These are phyloP conservation scores for Himantopus leucocephalus DNA, from an alignment of 2,113 vertebrate genomes.

Conservation along the genomic window DNA sequence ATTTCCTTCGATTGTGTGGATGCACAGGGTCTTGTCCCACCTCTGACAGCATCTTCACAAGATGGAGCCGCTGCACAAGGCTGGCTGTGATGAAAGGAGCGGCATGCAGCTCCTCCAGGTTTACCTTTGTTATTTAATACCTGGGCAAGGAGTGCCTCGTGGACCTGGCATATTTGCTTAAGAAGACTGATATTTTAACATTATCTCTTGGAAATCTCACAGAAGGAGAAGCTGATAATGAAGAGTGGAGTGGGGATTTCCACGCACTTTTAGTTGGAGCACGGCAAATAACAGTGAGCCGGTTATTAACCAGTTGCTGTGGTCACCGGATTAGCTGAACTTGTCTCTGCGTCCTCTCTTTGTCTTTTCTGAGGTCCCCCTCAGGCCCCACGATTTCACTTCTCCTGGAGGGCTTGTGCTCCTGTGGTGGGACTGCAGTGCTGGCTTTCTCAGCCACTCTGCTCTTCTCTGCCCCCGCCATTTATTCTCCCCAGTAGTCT, in stretches of 20 bases:
- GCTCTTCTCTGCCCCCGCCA: not conserved
- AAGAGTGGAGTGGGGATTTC: not conserved
- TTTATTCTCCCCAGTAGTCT: not conserved
- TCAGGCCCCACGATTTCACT: not conserved
- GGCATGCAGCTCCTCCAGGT: accelerated
- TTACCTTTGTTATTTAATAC: not conserved
- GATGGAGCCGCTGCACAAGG: not conserved
- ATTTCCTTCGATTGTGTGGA: accelerated
- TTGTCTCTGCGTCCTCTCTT: not conserved
- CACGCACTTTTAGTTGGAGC: not conserved
- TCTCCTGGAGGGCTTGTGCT: accelerated
- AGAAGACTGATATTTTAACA: not conserved
- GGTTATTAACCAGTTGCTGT: not conserved
- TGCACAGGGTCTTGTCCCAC: not conserved
- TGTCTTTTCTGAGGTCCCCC: not conserved
- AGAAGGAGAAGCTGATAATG: not conserved
- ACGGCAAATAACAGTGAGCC: not conserved
- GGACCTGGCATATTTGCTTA: not conserved
- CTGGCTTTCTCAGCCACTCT: not conserved
- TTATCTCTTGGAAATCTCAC: not conserved
- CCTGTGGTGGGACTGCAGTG: accelerated
- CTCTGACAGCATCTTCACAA: not conserved
- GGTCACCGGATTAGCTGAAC: not conserved
- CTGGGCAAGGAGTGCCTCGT: not conserved
- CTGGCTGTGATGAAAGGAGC: not conserved